These are phyloP conservation scores for Oophaga sylvatica DNA, from an alignment of 2,797 vertebrate species.

Conservation along the genomic window DNA sequence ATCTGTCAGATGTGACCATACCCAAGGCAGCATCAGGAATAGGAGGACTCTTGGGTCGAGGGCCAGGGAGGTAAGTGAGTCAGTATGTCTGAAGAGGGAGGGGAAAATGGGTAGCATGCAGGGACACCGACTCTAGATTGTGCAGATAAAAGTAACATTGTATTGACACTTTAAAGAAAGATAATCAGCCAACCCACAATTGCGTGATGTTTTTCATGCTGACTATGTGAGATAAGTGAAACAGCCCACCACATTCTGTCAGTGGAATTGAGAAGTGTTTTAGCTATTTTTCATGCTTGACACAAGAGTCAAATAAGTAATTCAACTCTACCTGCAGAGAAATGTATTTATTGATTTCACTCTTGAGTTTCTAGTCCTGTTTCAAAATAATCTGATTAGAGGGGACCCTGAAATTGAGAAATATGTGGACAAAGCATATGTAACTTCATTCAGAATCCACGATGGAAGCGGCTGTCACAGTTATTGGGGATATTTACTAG, in stretches of 20 bases:
- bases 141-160: slow-evolving; percentile 11
- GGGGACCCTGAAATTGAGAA: slow-evolving; percentile 17
- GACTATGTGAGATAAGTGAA: slow-evolving; percentile 30
- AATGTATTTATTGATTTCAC: slow-evolving; percentile 50
- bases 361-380: slow-evolving; percentile 28
- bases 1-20: too few species aligned
- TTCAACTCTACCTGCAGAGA: slow-evolving; percentile 44
- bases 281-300: slow-evolving; percentile 51
- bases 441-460: not conserved
- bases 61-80: too few species aligned
- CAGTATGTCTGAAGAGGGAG: too few species aligned
- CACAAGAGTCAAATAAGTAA: slow-evolving; percentile 45
- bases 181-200: slow-evolving; percentile 14
- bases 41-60: too few species aligned
- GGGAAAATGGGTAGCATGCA: too few species aligned
- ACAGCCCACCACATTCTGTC: slow-evolving; percentile 24
- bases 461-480: not conserved
- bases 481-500: not conserved
- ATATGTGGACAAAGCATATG: slow-evolving; percentile 5
- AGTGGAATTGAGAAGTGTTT: slow-evolving; percentile 36
- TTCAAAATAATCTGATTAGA: slow-evolving; percentile 35
- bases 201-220: slow-evolving; percentile 24
- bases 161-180: not conserved
- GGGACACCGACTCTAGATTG: too few species aligned
- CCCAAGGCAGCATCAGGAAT: too few species aligned